Conservation (phyloP, 2,113 vertebrate genomes). For the Centropristis striata region DNA sequence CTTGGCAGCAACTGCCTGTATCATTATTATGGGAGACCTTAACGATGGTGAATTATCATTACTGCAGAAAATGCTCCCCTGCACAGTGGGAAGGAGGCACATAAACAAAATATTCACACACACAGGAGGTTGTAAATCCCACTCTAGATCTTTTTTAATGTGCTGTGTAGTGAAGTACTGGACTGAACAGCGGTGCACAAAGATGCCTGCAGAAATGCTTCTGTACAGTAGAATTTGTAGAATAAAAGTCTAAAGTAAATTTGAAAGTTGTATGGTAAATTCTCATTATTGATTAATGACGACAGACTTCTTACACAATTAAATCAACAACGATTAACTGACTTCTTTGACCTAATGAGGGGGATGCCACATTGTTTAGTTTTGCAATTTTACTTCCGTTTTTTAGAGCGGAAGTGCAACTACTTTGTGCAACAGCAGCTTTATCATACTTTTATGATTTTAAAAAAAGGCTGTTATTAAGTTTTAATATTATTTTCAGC, state of each 20-base stretch:
- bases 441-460: no score
- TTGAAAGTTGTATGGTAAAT: not conserved
- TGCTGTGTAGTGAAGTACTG: constrained; percentile 14
- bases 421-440: no score
- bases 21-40: constrained; percentile 60
- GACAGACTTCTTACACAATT: no score
- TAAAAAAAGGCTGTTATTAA: no score
- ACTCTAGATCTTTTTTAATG: constrained; percentile 37
- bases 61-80: constrained; percentile 53
- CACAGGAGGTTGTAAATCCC: constrained; percentile 47
- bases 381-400: no score
- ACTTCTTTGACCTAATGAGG: no score
- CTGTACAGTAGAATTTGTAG: not conserved
- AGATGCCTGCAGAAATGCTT: not conserved
- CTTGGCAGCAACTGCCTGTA: constrained; percentile 47
- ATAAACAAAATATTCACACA: constrained; percentile 42
- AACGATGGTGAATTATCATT: constrained; percentile 73
- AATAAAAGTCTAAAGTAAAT: not conserved
- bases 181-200: not conserved
- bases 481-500: no score
- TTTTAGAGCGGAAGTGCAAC: no score
- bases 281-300: no score
- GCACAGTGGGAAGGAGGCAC: constrained; percentile 35
- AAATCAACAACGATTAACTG: no score
- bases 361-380: no score